Evolutionary conservation across 2,888 invertebrate species (phyloP), one percentile per base, ranked within the genome.

Genomic region (Cordilura impudica): DNA sequence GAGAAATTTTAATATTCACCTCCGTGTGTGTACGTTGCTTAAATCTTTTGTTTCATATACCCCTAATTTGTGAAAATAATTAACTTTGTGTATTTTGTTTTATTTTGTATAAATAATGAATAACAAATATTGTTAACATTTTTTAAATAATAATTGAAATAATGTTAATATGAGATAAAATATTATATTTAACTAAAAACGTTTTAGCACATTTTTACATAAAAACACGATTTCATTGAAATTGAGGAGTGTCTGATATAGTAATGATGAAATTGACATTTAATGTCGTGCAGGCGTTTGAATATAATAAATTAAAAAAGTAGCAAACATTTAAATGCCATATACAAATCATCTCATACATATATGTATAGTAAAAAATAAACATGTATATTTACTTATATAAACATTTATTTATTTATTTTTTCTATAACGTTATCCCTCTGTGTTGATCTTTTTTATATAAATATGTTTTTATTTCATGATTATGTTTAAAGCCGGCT

Each of bases 251-350:
- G 79, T 43, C 63, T 49, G 29, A 8, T 49, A 6, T 26, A 67
- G 49, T 49, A 72, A 72, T 69, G 75, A 75, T 69, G 75, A 79
- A 79, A 75, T 72, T 79, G 79, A 75, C 79, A 75, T 79, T 79
- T 79, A 75, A 49, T 67, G 63, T 72, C 74, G 74, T 79, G 79
- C 71, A 75, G 79, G 71, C 71, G 60, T 71, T 49, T 23, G 6
- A 75, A 51, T 53, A 61, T 26, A 63, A 69, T 35, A 66, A 71
- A 79, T 56, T 63, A 71, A 58, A 35, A 58, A 79, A 79, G 56
- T 69, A 67, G 29, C 51, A 75, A 67, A 66, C 7, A 56, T 58
- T 75, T 65, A 75, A 79, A 75, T 79, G 79, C 69, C 75, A 79
- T 29, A 43, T 16, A 29, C 23, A 26, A 45, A 10, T 45, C 29